phyloP scores from a whole-genome alignment of 2,797 vertebrate genomes.

The Okamejei kenojei region DNA sequence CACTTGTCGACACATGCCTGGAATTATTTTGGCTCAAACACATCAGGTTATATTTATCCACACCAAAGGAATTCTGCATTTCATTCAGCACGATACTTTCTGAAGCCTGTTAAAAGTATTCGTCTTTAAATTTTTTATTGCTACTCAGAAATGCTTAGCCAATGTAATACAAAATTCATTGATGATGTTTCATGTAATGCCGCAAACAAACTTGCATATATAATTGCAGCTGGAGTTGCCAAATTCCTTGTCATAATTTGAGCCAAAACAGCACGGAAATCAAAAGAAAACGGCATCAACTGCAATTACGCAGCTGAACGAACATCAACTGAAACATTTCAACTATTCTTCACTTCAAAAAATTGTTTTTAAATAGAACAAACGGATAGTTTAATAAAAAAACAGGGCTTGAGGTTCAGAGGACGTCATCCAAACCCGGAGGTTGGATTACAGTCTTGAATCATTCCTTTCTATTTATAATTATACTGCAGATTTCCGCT shows the following conservation, averaged over 20 bases:
- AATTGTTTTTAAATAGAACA: constrained; percentile 6
- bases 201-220: background rate
- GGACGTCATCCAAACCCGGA: constrained; percentile 6
- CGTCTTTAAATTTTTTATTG: background rate
- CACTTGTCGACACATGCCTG: background rate
- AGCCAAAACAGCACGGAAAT: background rate
- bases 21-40: background rate
- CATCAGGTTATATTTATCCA: background rate
- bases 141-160: background rate
- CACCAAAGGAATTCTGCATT: background rate
- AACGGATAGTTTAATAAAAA: background rate
- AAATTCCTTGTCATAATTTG: background rate
- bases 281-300: background rate
- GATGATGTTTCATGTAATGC: background rate
- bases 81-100: background rate
- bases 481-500: constrained; percentile 8
- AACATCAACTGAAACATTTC: constrained; percentile 4
- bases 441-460: constrained; percentile 28
- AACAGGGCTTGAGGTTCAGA: background rate
- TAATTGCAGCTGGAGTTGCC: background rate
- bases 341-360: constrained; percentile 5
- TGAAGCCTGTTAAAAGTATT: background rate
- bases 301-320: background rate
- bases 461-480: constrained; percentile 34
- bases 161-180: background rate